These are phyloP conservation scores for Anagrus nilaparvatae DNA, from an alignment of 1,140 invertebrate species.

Conservation along the genomic window DNA sequence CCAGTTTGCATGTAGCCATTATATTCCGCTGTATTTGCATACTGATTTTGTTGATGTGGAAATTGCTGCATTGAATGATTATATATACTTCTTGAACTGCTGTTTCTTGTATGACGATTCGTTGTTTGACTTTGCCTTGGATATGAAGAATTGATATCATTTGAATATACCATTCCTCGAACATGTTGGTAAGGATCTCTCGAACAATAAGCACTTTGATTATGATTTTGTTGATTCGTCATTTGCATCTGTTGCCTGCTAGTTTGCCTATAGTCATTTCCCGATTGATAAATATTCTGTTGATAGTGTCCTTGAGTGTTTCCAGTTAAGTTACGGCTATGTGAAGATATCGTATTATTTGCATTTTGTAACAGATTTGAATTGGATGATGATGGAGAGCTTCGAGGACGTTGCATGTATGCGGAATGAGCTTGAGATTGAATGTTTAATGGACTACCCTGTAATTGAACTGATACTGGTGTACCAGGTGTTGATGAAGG, in stretches of 20 bases:
- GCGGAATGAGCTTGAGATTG: constrained; percentile 25
- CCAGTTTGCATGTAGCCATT: constrained; percentile 29
- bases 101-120: constrained; percentile 24
- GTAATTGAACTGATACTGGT: constrained; percentile 46
- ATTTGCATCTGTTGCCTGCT: constrained; percentile 24
- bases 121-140: constrained; percentile 35
- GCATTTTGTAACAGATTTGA: constrained; percentile 28
- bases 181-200: constrained; percentile 33
- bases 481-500: constrained; percentile 56
- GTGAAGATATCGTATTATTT: constrained; percentile 26
- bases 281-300: constrained; percentile 22
- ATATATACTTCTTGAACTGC: constrained; percentile 27
- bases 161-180: too few species aligned
- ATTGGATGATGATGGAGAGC: constrained; percentile 33
- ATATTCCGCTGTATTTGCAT: constrained; percentile 33
- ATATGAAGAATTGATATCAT: constrained; percentile 46
- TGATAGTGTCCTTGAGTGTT: constrained; percentile 30
- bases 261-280: constrained; percentile 36
- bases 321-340: constrained; percentile 23
- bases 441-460: constrained; percentile 37
- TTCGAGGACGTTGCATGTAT: constrained; percentile 38
- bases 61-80: constrained; percentile 33
- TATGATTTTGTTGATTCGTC: constrained; percentile 24
- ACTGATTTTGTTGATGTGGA: constrained; percentile 32
- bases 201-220: constrained; percentile 32